phyloP scores from a whole-genome alignment of 2,113 vertebrate genomes.

The Cyphomyrus plagiostoma region DNA sequence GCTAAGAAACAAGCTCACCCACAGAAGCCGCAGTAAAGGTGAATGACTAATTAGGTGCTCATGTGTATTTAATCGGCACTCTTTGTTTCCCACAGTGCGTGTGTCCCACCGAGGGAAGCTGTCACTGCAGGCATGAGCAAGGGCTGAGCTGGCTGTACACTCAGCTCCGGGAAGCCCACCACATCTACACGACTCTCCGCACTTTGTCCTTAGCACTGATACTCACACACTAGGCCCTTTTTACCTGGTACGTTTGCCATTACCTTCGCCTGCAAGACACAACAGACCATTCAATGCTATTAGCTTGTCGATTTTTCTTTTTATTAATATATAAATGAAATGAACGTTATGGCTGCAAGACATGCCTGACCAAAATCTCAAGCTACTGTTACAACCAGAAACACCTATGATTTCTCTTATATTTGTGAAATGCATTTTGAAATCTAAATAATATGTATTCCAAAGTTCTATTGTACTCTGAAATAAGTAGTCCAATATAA shows the following conservation, averaged over 20 bases:
- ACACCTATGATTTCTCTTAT: not conserved
- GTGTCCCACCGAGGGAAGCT: not conserved
- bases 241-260: not conserved
- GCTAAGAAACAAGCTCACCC: not conserved
- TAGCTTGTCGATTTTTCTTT: not conserved
- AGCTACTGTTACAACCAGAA: not conserved
- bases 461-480: not conserved
- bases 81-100: not conserved
- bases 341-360: not conserved
- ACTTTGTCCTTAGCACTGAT: not conserved
- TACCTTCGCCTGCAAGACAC: not conserved
- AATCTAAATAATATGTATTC: not conserved
- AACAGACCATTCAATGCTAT: too few relatives aligned
- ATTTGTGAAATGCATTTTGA: not conserved
- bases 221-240: not conserved
- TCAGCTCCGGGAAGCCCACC: slow-evolving; percentile 7
- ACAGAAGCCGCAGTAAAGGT: slow-evolving; percentile 4
- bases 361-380: not conserved
- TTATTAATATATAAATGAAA: not conserved
- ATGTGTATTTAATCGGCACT: slow-evolving; percentile 56
- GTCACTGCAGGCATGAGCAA: not conserved
- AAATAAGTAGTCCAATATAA: not conserved
- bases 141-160: slow-evolving; percentile 15
- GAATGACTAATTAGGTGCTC: slow-evolving; percentile 53
- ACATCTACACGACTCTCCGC: not conserved